These are phyloP conservation scores for Sinosuthora webbiana DNA, from an alignment of 2,113 vertebrate genomes.

Conservation along the genomic window DNA sequence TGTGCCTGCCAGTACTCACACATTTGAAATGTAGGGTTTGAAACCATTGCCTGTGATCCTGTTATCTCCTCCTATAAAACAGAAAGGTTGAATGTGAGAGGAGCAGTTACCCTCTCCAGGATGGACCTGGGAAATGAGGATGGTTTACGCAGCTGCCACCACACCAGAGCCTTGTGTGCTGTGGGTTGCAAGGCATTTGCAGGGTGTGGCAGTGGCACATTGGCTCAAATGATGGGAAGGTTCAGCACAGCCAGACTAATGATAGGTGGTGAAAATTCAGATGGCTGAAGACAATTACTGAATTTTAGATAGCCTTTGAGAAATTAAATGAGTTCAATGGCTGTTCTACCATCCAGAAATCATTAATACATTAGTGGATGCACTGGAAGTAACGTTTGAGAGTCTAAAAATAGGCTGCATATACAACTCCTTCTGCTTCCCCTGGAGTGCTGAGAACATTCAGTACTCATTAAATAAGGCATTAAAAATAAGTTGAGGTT, in stretches of 20 bases:
- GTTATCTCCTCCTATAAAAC: background rate
- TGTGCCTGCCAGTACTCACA: background rate
- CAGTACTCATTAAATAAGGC: constrained; percentile 27
- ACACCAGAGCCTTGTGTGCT: background rate
- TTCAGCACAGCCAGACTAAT: background rate
- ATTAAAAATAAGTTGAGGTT: constrained; percentile 10
- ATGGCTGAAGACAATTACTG: background rate
- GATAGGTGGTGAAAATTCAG: background rate
- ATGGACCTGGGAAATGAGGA: background rate
- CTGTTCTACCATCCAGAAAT: background rate
- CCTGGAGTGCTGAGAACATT: constrained; percentile 7
- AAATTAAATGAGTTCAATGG: background rate
- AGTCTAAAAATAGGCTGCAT: background rate
- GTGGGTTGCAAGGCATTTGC: background rate
- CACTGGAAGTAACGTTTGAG: background rate
- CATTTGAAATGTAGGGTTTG: background rate
- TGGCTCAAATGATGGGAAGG: background rate
- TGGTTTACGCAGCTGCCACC: background rate
- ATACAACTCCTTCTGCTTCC: constrained; percentile 32
- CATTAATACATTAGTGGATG: background rate
- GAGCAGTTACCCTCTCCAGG: background rate
- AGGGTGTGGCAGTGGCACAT: accelerated
- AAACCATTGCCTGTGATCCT: background rate
- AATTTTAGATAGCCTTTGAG: background rate
- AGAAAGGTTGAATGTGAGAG: background rate